phyloP scores from a whole-genome alignment of 2,113 vertebrate species.

The Crotalus horridus region DNA sequence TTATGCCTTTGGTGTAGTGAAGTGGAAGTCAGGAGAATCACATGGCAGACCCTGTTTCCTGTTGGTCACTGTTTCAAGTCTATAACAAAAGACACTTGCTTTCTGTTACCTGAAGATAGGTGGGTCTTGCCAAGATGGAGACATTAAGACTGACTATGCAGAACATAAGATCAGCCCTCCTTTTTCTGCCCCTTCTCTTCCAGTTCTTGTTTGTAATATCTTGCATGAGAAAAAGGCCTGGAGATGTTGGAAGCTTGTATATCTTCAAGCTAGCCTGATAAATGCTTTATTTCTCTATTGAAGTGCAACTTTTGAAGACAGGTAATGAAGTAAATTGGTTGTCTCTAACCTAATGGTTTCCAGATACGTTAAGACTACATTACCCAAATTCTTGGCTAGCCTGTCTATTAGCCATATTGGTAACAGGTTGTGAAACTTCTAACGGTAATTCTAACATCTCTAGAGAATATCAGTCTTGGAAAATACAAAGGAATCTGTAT shows the following conservation, averaged over 20 bases:
- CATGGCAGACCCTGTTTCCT: background rate
- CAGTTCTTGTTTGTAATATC: background rate
- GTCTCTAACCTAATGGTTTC: background rate
- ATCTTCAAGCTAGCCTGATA: background rate
- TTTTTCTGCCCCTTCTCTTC: background rate
- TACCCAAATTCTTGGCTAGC: background rate
- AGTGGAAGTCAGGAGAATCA: background rate
- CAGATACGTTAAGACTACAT: background rate
- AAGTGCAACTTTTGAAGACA: background rate
- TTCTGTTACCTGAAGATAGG: background rate
- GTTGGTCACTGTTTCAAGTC: background rate
- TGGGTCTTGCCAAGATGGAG: background rate
- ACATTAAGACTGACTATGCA: background rate
- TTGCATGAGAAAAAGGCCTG: background rate
- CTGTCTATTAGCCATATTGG: background rate
- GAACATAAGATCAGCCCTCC: background rate
- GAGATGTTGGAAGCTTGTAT: background rate
- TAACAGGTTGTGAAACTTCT: background rate
- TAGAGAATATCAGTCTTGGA: background rate
- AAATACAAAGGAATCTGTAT: background rate
- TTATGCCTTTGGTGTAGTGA: background rate
- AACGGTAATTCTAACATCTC: background rate
- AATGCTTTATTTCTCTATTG: background rate
- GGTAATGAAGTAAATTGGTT: background rate
- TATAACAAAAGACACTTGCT: background rate